A percentile compares a stretch with the other conserved stretches of the same genome.
These are phyloP conservation scores for Cheumatopsyche charites DNA, from an alignment of 1,140 invertebrate species.

Conservation along the genomic window DNA sequence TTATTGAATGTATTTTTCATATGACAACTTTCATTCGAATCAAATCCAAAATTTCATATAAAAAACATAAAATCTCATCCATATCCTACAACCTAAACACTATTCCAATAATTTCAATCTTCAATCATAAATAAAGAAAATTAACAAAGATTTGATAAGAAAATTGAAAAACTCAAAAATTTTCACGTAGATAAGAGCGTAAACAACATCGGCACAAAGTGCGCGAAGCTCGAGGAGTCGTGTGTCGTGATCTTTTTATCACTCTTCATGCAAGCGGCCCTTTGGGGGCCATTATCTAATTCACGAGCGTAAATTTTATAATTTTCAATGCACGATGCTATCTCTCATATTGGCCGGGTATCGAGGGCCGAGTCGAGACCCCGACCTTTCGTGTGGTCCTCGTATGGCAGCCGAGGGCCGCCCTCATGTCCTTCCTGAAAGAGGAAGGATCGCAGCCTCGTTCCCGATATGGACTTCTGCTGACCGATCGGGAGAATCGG, in stretches of 20 bases:
- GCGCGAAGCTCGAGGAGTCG: neutral
- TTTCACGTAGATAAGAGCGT: neutral
- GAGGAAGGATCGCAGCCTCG: slow-evolving; percentile 25
- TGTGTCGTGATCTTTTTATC: slow-evolving; percentile 33
- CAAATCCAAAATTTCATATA: too few relatives aligned
- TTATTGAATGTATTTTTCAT: too few relatives aligned
- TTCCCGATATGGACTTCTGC: slow-evolving; percentile 28
- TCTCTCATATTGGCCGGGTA: slow-evolving; percentile 30
- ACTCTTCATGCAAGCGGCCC: slow-evolving; percentile 4
- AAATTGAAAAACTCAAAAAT: too few relatives aligned
- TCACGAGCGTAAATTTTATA: slow-evolving; percentile 36
- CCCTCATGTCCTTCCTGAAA: slow-evolving; percentile 13
- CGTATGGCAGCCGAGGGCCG: neutral
- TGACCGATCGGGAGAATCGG: slow-evolving; percentile 12
- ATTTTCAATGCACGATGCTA: slow-evolving; percentile 34
- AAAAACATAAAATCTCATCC: too few relatives aligned
- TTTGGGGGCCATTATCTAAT: slow-evolving; percentile 32
- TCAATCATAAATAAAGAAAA: too few relatives aligned
- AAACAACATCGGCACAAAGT: too few relatives aligned
- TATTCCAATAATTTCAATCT: too few relatives aligned
- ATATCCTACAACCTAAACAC: too few relatives aligned
- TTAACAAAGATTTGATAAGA: too few relatives aligned
- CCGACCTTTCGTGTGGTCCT: neutral
- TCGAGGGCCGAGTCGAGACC: slow-evolving; percentile 24
- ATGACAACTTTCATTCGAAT: too few relatives aligned